A percentile compares a stretch with the other conserved stretches of the same genome.
Conservation (phyloP, 2,113 vertebrate species). For the Corvus moneduloides region DNA sequence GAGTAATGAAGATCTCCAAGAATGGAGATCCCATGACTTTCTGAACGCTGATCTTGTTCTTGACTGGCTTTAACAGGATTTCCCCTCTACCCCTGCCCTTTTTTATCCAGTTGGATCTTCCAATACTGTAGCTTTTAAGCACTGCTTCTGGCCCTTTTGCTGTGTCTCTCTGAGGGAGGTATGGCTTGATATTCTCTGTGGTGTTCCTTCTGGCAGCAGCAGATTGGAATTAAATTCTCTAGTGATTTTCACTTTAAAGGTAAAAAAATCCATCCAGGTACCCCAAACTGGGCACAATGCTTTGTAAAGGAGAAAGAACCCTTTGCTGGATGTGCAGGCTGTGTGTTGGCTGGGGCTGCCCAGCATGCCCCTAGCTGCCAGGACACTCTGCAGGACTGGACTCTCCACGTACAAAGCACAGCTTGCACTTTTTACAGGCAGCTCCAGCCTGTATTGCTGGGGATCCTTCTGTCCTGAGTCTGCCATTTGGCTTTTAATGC, state of each 20-base stretch:
- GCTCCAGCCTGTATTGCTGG: too few relatives aligned
- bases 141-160: not conserved
- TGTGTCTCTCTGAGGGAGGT: not conserved
- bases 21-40: not conserved
- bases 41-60: not conserved
- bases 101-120: not conserved
- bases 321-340: not conserved
- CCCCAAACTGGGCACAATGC: not conserved
- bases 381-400: not conserved
- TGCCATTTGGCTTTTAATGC: not conserved
- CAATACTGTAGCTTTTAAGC: not conserved
- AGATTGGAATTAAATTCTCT: not conserved
- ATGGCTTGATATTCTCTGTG: not conserved
- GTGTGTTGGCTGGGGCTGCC: not conserved
- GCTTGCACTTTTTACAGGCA: not conserved
- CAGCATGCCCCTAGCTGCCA: not conserved
- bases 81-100: rapidly evolving
- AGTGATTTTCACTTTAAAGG: not conserved
- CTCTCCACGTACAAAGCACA: rapidly evolving
- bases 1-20: not conserved
- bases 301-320: not conserved
- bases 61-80: not conserved
- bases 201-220: not conserved
- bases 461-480: not conserved
- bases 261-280: not conserved